Percentiles rank a stretch among this genome's conserved stretches.
These are phyloP conservation scores for Raja brachyura DNA, from an alignment of 2,113 vertebrate genomes.

Conservation along the genomic window DNA sequence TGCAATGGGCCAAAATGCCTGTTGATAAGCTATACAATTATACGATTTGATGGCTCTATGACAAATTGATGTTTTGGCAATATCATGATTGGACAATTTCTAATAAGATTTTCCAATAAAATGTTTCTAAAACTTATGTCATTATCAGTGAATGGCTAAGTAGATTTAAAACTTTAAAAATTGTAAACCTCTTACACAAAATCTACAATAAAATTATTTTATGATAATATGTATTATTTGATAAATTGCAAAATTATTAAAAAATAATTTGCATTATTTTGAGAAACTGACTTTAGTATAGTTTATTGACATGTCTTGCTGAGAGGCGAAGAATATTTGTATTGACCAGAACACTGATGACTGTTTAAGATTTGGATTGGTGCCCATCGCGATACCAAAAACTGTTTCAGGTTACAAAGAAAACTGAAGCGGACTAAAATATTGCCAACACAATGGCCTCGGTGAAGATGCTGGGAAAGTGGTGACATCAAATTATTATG, in stretches of 20 bases:
- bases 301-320: background rate
- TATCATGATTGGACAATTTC: background rate
- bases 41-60: no score
- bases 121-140: background rate
- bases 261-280: no score
- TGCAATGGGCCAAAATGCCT: no score
- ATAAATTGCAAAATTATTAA: no score
- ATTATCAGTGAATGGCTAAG: background rate
- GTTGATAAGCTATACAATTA: no score
- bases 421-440: background rate
- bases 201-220: background rate
- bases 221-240: no score
- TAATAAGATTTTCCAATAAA: no score
- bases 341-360: background rate
- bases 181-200: background rate
- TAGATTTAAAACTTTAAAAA: conserved; percentile 20
- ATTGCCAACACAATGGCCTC: background rate
- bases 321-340: background rate
- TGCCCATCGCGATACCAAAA: background rate
- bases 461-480: background rate
- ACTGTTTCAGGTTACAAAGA: background rate
- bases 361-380: background rate
- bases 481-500: conserved; percentile 17
- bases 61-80: background rate
- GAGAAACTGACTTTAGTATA: background rate